Evolutionary conservation across 2,797 vertebrate genomes (phyloP), one percentile per base, ranked within the genome.

Genomic region (Rallus crepitans): DNA sequence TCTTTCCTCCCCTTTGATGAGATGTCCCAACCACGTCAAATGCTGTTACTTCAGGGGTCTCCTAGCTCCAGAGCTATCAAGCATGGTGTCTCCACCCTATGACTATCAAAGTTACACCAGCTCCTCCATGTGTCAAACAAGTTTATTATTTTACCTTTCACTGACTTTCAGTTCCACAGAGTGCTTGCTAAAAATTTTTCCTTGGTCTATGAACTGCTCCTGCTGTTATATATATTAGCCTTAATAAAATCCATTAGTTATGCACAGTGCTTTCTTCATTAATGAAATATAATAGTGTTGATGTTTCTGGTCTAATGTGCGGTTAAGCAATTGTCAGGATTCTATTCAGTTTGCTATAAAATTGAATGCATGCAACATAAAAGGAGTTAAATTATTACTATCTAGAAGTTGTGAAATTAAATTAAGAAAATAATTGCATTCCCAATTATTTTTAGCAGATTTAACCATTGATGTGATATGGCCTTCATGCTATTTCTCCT

Each of bases 1-100:
- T 93, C 80, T 81, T 89, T 85, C 65, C 83, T 63, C 66, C 31
- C 60, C 28, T 88, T 83, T 85, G 82, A 79, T 82, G 48, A 96
- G 57, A 60, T 87, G 57, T 80, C 90, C 86, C 92, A 94, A 71
- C 89, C 92, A 82, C 66, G 95, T 96, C 96, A 97, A 89, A 96
- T 56, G 63, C 75, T 81, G 68, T 96, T 97, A 96, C 68, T 89
- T 96, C 91, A 93, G 70, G 73, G 56, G 33, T 21, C 37, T 94
- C 53, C 82, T 31, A 81, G 45, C 68, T 63, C 48, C 79, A 23
- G 24, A 91, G 42, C 92, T 80, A 75, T 77, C 85, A 90, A 94
- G 78, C 48, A 30, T 10, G 1, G 52, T n/a, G 68, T 71, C 77
- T 91, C 96, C 45, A 50, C 20, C 59, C 45, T 68, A 1, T 14